Evolutionary conservation across 1,140 invertebrate species (phyloP).

Genomic region (Drosophila saltans): DNA sequence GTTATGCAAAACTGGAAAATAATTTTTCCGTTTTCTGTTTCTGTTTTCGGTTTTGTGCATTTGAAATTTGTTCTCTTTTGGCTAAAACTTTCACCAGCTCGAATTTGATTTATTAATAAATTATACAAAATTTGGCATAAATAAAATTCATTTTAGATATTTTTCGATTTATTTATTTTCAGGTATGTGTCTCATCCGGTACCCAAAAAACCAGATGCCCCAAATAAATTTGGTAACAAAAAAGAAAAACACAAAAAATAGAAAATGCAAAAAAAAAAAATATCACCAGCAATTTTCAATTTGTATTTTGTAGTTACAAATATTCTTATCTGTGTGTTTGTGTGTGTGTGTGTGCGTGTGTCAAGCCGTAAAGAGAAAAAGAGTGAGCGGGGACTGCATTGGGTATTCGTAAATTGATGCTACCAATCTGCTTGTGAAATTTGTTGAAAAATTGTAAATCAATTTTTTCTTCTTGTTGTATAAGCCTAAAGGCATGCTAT

Average conservation of each 20-base stretch:
- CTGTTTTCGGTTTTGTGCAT: slow-evolving; percentile 19
- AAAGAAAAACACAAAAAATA: neutral
- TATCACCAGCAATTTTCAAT: neutral
- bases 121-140: slow-evolving; percentile 40
- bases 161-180: slow-evolving; percentile 49
- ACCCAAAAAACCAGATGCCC: slow-evolving; percentile 7
- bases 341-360: neutral
- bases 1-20: slow-evolving; percentile 38
- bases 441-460: slow-evolving; percentile 22
- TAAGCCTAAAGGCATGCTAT: slow-evolving; percentile 32
- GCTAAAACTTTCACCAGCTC: slow-evolving; percentile 39
- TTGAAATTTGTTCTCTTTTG: slow-evolving; percentile 3
- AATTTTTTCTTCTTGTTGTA: slow-evolving; percentile 17
- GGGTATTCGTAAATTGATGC: slow-evolving; percentile 25
- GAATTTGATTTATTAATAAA: slow-evolving; percentile 53
- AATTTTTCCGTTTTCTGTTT: slow-evolving; percentile 12
- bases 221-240: slow-evolving; percentile 4
- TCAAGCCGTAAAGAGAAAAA: neutral
- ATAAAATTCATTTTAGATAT: slow-evolving; percentile 34
- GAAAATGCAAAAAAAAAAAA: neutral
- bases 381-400: neutral
- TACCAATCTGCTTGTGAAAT: slow-evolving; percentile 11
- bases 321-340: neutral
- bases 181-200: slow-evolving; percentile 28
- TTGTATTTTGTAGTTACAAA: slow-evolving; percentile 13